Conservation (phyloP, 2,113 vertebrate genomes). For the Solenodon paradoxus region DNA sequence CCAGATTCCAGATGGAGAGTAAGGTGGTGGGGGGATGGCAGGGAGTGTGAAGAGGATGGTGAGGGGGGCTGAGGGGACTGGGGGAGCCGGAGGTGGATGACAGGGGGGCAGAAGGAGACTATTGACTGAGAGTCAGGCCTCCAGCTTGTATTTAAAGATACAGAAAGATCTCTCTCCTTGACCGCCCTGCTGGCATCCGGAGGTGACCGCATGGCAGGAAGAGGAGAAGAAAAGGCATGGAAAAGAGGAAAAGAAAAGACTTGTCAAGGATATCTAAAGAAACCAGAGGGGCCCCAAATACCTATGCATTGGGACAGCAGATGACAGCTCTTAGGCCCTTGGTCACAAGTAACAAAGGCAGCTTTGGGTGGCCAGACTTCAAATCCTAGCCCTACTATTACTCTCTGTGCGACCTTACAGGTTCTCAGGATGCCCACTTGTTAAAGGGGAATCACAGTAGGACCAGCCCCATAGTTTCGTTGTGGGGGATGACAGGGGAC, state of each 20-base stretch:
- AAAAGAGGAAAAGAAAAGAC: conserved; percentile 16
- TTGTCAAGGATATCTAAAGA: conserved; percentile 47
- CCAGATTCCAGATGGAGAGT: conserved; percentile 78
- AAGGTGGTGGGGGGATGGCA: conserved; percentile 48
- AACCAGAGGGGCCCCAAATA: conserved; percentile 70
- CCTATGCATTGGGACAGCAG: neutral
- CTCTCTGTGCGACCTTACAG: neutral
- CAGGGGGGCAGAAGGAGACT: conserved; percentile 1
- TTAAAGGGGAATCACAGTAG: neutral
- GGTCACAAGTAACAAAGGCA: neutral
- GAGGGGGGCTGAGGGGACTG: conserved; percentile 58
- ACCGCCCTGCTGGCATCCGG: conserved; percentile 39
- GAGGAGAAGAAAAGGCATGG: conserved; percentile 68
- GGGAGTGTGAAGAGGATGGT: conserved; percentile 35
- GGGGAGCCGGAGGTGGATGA: conserved; percentile 5
- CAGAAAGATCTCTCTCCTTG: conserved; percentile 71
- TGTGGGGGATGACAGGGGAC: neutral
- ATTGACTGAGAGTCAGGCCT: conserved; percentile 70
- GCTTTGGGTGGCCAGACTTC: neutral
- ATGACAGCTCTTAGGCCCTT: neutral
- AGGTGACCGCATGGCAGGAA: conserved; percentile 40
- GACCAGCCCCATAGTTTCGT: neutral
- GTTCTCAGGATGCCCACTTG: neutral
- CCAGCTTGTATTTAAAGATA: conserved; percentile 74
- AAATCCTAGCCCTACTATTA: neutral